These are phyloP conservation scores for Monoplex corrugatus DNA, from an alignment of 2,888 invertebrate genomes.

Conservation along the genomic window DNA sequence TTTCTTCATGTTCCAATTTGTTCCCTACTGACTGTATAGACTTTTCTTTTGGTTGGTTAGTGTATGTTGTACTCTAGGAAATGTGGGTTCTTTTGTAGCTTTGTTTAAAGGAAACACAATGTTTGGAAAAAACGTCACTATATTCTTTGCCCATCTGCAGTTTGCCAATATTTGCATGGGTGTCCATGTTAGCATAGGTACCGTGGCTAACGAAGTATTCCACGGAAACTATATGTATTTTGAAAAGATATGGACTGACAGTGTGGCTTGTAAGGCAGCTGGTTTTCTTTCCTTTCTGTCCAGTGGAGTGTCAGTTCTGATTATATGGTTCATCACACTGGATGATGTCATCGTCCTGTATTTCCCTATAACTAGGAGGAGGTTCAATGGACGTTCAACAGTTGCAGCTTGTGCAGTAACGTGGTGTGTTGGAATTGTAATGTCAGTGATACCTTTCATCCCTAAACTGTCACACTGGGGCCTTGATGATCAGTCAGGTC, in stretches of 20 bases:
- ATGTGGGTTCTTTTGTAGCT: background rate
- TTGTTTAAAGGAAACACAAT: background rate
- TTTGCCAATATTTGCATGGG: background rate
- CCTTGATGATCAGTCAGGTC: background rate
- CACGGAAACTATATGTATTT: background rate
- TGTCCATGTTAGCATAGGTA: background rate
- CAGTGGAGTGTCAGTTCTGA: background rate
- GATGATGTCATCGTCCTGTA: background rate
- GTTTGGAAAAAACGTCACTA: background rate
- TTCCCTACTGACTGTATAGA: background rate
- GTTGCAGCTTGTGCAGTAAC: background rate
- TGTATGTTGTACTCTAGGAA: background rate
- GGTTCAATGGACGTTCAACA: background rate
- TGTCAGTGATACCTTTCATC: background rate
- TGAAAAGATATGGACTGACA: background rate
- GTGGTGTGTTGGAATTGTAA: background rate
- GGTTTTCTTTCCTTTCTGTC: background rate
- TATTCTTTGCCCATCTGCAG: background rate
- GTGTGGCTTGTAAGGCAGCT: background rate
- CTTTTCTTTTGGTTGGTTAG: background rate
- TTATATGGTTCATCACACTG: background rate
- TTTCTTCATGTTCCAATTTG: background rate
- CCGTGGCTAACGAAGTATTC: background rate
- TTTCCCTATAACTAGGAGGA: background rate
- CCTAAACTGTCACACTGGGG: background rate